Percentiles rank a stretch among this genome's conserved stretches.
Conservation (phyloP, 2,888 invertebrate species). For the Dynastes grantii region DNA sequence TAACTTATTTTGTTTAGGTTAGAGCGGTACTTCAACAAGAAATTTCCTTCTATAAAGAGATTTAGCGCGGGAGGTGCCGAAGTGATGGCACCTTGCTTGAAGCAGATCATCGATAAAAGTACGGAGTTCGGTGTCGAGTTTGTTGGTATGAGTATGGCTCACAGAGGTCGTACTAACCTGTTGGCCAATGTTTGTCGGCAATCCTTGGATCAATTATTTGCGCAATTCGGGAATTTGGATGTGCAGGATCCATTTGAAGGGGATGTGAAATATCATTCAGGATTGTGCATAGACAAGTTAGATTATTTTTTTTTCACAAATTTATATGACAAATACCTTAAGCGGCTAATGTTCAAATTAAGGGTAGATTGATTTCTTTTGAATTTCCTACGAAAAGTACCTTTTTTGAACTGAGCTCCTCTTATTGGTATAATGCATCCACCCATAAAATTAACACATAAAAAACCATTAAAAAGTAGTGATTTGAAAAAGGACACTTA, state of each 20-base stretch:
- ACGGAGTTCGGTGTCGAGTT: constrained; percentile 63
- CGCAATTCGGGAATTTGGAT: constrained; percentile 43
- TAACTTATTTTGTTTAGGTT: constrained; percentile 53
- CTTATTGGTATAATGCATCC: no score
- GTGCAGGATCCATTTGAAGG: constrained; percentile 76
- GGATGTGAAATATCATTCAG: constrained; percentile 89
- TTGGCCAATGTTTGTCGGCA: constrained; percentile 62
- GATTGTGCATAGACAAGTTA: constrained; percentile 83
- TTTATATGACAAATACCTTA: neutral
- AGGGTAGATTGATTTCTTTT: no score
- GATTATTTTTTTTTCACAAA: neutral
- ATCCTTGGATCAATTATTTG: constrained; percentile 31
- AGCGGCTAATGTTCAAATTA: no score
- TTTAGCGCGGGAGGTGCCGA: constrained; percentile 66
- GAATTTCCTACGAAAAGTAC: no score
- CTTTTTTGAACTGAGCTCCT: no score
- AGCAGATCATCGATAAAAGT: constrained; percentile 62
- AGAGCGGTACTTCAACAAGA: constrained; percentile 63
- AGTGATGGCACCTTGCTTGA: constrained; percentile 61
- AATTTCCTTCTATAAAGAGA: constrained; percentile 64
- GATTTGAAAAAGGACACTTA: no score
- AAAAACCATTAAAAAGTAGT: no score
- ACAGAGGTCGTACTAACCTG: constrained; percentile 68
- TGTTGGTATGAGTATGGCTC: constrained; percentile 65
- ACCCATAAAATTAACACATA: no score